Evolutionary conservation across 2,797 vertebrate species (phyloP), one percentile per base, ranked within the genome.

Genomic region (Gymnopithys bicolor): DNA sequence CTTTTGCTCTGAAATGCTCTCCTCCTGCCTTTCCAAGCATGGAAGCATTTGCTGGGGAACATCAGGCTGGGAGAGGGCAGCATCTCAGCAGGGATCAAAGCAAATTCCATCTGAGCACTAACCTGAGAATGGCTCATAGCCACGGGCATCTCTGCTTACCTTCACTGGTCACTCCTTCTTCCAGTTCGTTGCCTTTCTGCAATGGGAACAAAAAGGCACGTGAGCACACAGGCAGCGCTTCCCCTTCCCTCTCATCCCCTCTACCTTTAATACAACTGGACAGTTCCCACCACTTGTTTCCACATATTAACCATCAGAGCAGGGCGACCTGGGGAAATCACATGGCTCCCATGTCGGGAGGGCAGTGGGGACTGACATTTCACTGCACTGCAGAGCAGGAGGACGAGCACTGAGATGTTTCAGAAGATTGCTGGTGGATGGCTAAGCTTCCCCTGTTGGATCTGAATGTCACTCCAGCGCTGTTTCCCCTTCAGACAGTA

Each of bases 161-260:
- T 99, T 99, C 99, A 78, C 99, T 99, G 3, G 99, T 99, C 96
- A 99, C 99, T 0, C 99, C 99, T 96, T 99, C 99, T 91, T 99
- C 99, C 19, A 97, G 98, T 48, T 99, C 99, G 5, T 99, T 99
- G 75, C 99, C 99, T 97, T 99, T 98, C 99, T 99, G 98, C 95
- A 95, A 97, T 81, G 11, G 94, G 84, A 96, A 93, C 33, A 96
- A 91, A 92, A 83, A 94, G 71, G 66, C 3, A 46, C 22, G 37
- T 96, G 76, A 97, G 56, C 60, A 48, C 52, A 56, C 12, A 13
- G 74, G 74, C 86, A 68, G 41, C 1, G 21, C 64, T 59, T 86
- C 82, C 39, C 43, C 35, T 49, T 53, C 41, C 7, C 82, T 39
- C n/a, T 63, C 67, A 85, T 18, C 41, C 53, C 37, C 79, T 68